Evolutionary conservation across 2,113 vertebrate genomes (phyloP), one percentile per base, ranked within the genome.

Genomic region (Psammodynastes pulverulentus): DNA sequence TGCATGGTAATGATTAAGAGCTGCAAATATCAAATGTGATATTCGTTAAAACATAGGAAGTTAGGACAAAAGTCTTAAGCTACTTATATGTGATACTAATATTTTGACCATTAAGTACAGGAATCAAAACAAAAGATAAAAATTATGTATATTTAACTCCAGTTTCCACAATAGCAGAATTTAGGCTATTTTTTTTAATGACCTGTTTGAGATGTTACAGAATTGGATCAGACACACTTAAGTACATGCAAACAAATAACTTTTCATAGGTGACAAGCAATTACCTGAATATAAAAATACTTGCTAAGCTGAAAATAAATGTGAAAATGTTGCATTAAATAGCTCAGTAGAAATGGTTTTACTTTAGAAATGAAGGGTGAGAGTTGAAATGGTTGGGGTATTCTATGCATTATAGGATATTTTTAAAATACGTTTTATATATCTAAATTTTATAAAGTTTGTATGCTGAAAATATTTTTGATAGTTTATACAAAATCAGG

Each of bases 161-260:
- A 39, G 6, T 15, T 26, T 88, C 39, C 48, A 87, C 1, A 54
- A 45, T 86, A 34, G 24, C 9, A n/a, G 17, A 52, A 24, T 53
- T 54, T 84, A 7, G 13, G 13, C 9, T n/a, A 23, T 5, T 43
- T 72, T 24, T 84, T 54, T 3, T 1, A 46, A 86, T 29, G 4
- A 67, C 49, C 29, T 84, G 0, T 88, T 54, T 89, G 45, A 92
- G 48, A 54, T 39, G 46, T 49, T 17, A n/a, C 67, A 24, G 84
- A 84, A 85, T 54, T 34, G 4, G 9, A 46, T 62, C 9, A 49
- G 24, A 62, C 54, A 48, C 5, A 88, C 34, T 19, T 51, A 87
- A 48, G 9, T 24, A 43, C 21, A 17, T 21, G 15, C 23, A 84
- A 24, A 51, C 39, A 17, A 0, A 0, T 8, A 9, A 0, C 88